Evolutionary conservation across 2,888 invertebrate genomes (phyloP).

Genomic region (Ryuthela nishihirai): DNA sequence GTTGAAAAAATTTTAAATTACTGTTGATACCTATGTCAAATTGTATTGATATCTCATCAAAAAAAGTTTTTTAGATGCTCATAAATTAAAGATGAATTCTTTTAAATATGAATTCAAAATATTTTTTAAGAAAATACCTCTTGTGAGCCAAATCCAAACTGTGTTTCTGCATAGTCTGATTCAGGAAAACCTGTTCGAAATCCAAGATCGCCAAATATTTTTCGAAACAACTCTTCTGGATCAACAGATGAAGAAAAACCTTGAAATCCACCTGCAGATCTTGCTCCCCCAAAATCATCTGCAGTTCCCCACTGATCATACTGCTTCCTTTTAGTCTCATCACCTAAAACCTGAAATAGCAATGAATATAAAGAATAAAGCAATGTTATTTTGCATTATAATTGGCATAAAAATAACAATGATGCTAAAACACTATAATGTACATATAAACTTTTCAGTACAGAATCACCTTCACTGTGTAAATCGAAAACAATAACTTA

Average conservation of each 20-base stretch:
- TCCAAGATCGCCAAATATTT: slow-evolving; percentile 68
- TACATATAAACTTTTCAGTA: too few relatives aligned
- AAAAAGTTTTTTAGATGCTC: too few relatives aligned
- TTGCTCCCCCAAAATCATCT: slow-evolving; percentile 15
- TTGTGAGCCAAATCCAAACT: slow-evolving; percentile 86
- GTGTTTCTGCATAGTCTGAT: slow-evolving; percentile 77
- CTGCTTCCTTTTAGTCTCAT: slow-evolving; percentile 53
- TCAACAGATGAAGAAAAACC: slow-evolving; percentile 82
- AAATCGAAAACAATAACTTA: too few relatives aligned
- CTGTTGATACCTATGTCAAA: too few relatives aligned
- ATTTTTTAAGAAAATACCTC: slow-evolving; percentile 63
- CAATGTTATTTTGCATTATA: too few relatives aligned
- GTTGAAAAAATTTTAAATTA: too few relatives aligned
- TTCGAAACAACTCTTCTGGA: slow-evolving; percentile 93
- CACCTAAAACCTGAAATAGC: slow-evolving; percentile 54
- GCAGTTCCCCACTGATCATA: slow-evolving; percentile 56
- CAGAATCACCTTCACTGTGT: too few relatives aligned
- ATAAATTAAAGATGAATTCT: not conserved
- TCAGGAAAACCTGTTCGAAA: slow-evolving; percentile 56
- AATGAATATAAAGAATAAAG: too few relatives aligned
- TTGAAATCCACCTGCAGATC: slow-evolving; percentile 53
- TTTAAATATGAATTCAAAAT: not conserved
- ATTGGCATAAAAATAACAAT: too few relatives aligned
- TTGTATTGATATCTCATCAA: too few relatives aligned
- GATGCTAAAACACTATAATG: too few relatives aligned